Evolutionary conservation across 2,888 invertebrate genomes (phyloP), one percentile per base, ranked within the genome.

Genomic region (Tortricodes alternella): DNA sequence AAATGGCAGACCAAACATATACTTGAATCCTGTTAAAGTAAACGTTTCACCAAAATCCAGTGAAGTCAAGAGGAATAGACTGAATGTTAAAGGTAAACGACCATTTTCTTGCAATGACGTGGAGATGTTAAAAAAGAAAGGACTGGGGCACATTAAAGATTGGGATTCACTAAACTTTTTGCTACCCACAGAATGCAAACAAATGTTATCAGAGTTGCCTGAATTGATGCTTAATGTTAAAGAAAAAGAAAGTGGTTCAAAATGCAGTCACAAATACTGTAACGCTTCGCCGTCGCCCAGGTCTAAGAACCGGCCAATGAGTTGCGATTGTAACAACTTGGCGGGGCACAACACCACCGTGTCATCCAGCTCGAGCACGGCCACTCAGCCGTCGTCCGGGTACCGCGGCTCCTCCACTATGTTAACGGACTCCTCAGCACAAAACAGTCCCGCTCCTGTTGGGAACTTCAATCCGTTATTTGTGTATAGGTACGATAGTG

Each of bases 111-210:
- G 94, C 73, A 95, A 94, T 69, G 97, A 97, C 74, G 92, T 96
- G 46, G 97, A 97, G 82, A 92, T 94, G 60, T 82, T 97, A 32
- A 94, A 94, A 74, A 94, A 94, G 73, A 94, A 95, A 80, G 96
- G 96, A 50, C 94, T 96, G 62, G 92, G 93, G 35, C 97, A 98
- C 76, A 95, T 98, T 6, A 94, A 94, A 76, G 98, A 98, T 81
- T 98, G 98, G 98, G 96, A 97, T 71, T 98, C 97, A 0, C 88
- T 98, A 48, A 96, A 96, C 68, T 95, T 98, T 65, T 91, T 98
- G 44, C 85, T 98, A 61, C 98, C 98, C 2, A 90, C 92, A 63
- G 97, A 98, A 80, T 97, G 96, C 77, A 93, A 94, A 62, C 94
- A 95, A 73, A 92, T 97, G 62, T 79, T 97, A 46, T 92, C 94